phyloP scores from a whole-genome alignment of 35 echinoderm and acorn worm species.

The Anneissia japonica region DNA sequence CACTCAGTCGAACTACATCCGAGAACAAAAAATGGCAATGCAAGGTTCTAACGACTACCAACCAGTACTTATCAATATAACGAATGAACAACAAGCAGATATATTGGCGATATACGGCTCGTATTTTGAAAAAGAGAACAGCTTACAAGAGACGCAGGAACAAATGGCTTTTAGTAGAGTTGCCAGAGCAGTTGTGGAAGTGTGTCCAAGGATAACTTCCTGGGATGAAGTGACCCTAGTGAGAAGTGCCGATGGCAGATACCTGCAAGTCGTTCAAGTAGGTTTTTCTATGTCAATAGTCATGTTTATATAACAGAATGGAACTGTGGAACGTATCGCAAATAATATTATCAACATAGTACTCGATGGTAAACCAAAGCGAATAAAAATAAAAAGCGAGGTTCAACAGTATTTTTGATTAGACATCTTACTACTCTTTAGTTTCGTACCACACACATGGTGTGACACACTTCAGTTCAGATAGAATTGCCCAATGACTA shows the following conservation, averaged over 20 bases:
- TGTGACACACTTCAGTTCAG: too few relatives aligned
- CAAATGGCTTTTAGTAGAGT: background rate
- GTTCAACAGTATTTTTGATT: too few relatives aligned
- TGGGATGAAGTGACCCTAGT: background rate
- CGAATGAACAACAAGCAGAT: background rate
- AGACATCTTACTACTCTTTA: too few relatives aligned
- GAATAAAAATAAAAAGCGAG: too few relatives aligned
- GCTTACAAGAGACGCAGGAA: background rate
- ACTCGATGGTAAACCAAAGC: too few relatives aligned
- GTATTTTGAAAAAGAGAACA: background rate
- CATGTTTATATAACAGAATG: too few relatives aligned
- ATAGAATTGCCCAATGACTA: too few relatives aligned
- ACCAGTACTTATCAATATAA: background rate
- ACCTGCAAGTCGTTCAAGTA: background rate
- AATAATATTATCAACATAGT: too few relatives aligned
- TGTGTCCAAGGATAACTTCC: background rate
- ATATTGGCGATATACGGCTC: background rate
- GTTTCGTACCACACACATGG: too few relatives aligned
- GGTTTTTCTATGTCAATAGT: too few relatives aligned
- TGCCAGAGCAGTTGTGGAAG: background rate
- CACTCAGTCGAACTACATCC: background rate
- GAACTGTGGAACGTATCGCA: too few relatives aligned
- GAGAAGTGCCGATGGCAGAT: background rate
- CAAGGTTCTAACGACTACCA: background rate
- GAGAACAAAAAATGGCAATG: background rate